Percentiles rank a stretch among this genome's conserved stretches.
Evolutionary conservation across 2,797 vertebrate species (phyloP).

Genomic region (Corythornis leucogaster): DNA sequence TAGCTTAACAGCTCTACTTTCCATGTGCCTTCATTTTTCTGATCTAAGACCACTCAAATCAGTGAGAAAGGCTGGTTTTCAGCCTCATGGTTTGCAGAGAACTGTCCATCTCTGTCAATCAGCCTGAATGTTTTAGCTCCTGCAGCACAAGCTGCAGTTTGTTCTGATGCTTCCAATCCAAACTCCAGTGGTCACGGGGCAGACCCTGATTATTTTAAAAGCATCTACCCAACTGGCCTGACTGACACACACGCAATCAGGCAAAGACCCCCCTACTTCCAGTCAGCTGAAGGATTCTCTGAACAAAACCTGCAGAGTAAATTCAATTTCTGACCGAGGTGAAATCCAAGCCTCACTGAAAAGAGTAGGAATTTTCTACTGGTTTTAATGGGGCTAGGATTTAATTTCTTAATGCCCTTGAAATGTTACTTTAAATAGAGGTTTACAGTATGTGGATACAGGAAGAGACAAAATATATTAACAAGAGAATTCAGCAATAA

Average conservation of each 20-base stretch:
- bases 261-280: background rate
- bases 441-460: background rate
- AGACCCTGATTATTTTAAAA: background rate
- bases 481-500: background rate
- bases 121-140: background rate
- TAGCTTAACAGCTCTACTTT: background rate
- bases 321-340: background rate
- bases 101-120: constrained; percentile 17
- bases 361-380: background rate
- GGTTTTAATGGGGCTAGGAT: background rate
- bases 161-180: background rate
- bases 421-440: background rate
- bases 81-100: background rate
- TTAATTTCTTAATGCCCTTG: background rate
- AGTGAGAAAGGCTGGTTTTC: background rate
- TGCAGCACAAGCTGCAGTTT: background rate
- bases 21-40: background rate
- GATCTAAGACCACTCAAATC: background rate
- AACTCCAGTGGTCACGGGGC: background rate
- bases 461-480: background rate
- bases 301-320: background rate
- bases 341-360: background rate
- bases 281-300: background rate
- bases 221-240: background rate
- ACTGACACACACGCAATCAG: background rate